These are phyloP conservation scores for Poeciliopsis paucimaculata DNA, from an alignment of 2,797 vertebrate species.

Conservation along the genomic window DNA sequence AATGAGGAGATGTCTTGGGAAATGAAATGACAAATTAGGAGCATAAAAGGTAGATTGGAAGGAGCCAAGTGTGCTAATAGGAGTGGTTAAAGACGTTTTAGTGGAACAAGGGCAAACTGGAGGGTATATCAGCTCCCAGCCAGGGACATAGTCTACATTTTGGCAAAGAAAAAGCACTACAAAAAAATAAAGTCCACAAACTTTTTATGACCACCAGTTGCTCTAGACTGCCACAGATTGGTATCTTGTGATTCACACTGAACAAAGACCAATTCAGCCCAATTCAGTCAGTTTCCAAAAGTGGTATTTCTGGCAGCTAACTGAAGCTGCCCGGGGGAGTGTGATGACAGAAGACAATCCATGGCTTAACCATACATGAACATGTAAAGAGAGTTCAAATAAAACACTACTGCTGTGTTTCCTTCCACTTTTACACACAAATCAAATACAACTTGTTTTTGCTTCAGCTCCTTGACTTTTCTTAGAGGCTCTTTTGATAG, in stretches of 20 bases:
- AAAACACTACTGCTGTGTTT: background rate
- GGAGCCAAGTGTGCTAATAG: slow-evolving; percentile 60
- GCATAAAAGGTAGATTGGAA: slow-evolving; percentile 44
- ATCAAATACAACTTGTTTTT: slow-evolving; percentile 3
- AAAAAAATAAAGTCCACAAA: background rate
- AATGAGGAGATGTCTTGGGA: slow-evolving; percentile 66
- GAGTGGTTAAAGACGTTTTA: slow-evolving; percentile 60
- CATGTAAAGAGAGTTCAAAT: background rate
- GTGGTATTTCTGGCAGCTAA: background rate
- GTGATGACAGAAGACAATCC: background rate
- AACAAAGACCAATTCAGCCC: background rate
- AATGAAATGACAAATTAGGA: slow-evolving; percentile 68
- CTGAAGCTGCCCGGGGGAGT: background rate
- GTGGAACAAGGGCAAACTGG: slow-evolving; percentile 61
- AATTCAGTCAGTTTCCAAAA: background rate
- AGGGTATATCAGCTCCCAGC: slow-evolving; percentile 13
- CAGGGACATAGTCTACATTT: slow-evolving; percentile 11
- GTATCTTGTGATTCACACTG: background rate
- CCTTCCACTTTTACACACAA: background rate
- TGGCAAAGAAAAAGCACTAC: slow-evolving; percentile 7
- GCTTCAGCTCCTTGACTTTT: background rate
- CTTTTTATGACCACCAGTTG: background rate
- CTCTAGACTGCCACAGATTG: background rate
- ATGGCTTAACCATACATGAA: background rate
- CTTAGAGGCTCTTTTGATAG: background rate